Base-by-base conservation (phyloP, 2,113 vertebrate species). In the Istiophorus platypterus region DNA sequence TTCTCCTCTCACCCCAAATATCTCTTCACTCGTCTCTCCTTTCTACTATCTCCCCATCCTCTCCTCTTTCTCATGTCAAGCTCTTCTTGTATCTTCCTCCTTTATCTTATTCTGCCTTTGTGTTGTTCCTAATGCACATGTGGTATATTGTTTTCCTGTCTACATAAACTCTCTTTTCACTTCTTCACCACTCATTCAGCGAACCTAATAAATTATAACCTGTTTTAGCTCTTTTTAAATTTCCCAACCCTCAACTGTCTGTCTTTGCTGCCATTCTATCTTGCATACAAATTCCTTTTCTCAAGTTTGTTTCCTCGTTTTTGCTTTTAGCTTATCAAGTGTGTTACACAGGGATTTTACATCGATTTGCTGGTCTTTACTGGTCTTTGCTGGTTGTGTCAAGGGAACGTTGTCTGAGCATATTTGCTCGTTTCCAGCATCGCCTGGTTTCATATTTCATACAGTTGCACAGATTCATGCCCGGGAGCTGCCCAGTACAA, bases 391-490 rank as follows among this genome's bases (percentile, higher is more conserved):
- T n/a, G n/a, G n/a, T n/a, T 49, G 26, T 29, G 24, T 82, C 61
- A 31, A 51, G 57, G 64, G 54, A 73, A 78, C 54, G 73, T 72
- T 39, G 47, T 67, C 52, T 56, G 31, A 27, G 72, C 58, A 66
- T 14, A 37, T 74, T 67, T 56, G 14, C 39, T 70, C 27, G 68
- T 68, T 82, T 57, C 66, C 70, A 78, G 59, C 63, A 7, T 51
- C 26, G n/a, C 77, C 77, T 51, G 37, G 65, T 62, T 80, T 88
- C 70, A 66, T 72, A 78, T 90, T 87, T 89, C 70, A 62, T 26
- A 24, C 31, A 81, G 59, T 61, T 73, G 72, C 71, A 62, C 61
- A 66, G 34, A 13, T 70, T 76, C 59, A 80, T 7, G 2, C 63
- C 42, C 58, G 49, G 65, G 49, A 76, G 61, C 62, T 72, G 65